Evolutionary conservation across 2,888 invertebrate species (phyloP), one percentile per base, ranked within the genome.

Genomic region (Rhingia rostrata): DNA sequence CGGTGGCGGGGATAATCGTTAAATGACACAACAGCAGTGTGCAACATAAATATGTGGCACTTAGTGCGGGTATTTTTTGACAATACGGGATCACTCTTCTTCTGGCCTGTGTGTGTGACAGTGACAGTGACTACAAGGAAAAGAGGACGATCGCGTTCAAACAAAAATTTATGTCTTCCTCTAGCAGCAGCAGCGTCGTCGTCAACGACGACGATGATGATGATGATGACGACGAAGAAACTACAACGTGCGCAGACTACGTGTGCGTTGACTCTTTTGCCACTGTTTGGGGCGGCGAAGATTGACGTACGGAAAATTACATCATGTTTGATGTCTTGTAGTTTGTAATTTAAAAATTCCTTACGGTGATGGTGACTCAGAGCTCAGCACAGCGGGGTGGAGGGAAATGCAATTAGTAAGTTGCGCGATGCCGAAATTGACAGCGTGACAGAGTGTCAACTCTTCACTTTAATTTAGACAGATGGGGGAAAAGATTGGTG

Each of bases 51-150:
- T 80, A 80, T 84, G 74, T 84, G 80, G 70, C 74, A 80, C 84
- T 75, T 70, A 80, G 74, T 80, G 84, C 80, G 84, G 80, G 84
- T 84, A 74, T 84, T 75, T n/a, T 80, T 84, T 84, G 84, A 84
- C 84, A 84, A 80, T 84, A 80, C 84, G 84, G 74, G 84, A 84
- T 84, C 79, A 80, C 63, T 84, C 73, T 53, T 69, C 49, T 43
- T 69, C 49, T 43, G 58, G 49, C 7, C 22, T 49, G 49, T 49
- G n/a, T 22, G 22, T 22, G 22, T 22, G 22, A 80, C 54, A 70
- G 54, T 82, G 82, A 45, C 63, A 51, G 58, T 9, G 35, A 53
- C 32, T 74, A 12, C 37, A 39, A 22, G 53, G 60, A 47, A 75
- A 67, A 63, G 56, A 67, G 75, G 41, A 60, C 43, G 64, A 72